Percentiles rank a stretch among this genome's conserved stretches.
phyloP scores from a whole-genome alignment of 2,797 vertebrate species.

The Anabacerthia variegaticeps region DNA sequence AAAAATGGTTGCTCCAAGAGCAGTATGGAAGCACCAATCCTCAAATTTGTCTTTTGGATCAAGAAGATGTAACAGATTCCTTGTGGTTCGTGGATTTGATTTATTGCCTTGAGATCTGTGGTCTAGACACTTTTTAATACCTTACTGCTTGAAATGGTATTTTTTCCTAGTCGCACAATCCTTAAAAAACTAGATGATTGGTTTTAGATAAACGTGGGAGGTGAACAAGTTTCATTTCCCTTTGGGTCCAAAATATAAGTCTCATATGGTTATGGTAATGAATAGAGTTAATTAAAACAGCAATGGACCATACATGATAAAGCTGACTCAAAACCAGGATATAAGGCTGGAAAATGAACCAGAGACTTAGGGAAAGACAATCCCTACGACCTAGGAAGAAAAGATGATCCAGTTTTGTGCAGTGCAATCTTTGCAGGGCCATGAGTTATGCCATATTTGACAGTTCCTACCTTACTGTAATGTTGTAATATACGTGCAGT shows the following conservation, averaged over 20 bases:
- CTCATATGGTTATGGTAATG: background rate
- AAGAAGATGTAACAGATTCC: background rate
- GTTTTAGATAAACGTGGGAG: background rate
- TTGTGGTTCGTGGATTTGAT: background rate
- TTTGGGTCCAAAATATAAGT: background rate
- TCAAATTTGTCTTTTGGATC: background rate
- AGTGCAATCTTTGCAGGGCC: background rate
- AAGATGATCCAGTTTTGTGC: background rate
- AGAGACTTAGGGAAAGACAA: background rate
- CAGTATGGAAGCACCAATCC: background rate
- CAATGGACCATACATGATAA: background rate
- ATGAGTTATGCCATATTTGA: background rate
- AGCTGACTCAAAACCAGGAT: background rate
- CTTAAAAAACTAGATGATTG: background rate
- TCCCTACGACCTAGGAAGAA: background rate
- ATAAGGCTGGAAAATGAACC: background rate
- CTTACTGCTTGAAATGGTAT: background rate
- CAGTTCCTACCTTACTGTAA: background rate
- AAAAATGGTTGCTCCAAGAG: background rate
- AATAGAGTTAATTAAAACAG: background rate
- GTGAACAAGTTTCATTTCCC: background rate
- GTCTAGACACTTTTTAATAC: background rate
- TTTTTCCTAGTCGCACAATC: background rate
- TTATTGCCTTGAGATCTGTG: background rate
- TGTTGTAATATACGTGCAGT: background rate